Percentiles rank a stretch among this genome's conserved stretches.
phyloP scores from a whole-genome alignment of 2,113 vertebrate species.

The Barbus barbus region DNA sequence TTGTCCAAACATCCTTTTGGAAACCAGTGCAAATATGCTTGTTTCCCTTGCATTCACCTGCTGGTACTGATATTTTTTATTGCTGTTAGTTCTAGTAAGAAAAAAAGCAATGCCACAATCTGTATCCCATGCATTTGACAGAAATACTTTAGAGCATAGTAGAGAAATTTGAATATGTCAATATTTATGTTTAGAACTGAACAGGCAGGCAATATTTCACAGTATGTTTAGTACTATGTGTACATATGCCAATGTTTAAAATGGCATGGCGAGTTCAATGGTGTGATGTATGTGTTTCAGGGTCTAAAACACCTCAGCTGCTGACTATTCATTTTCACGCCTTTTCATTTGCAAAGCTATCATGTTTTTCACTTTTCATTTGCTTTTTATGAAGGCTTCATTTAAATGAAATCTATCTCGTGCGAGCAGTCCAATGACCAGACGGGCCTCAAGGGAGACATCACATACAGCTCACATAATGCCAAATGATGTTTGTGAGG shows the following conservation, averaged over 20 bases:
- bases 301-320: conserved; percentile 18
- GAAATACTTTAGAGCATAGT: conserved; percentile 17
- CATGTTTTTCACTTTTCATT: conserved; percentile 9
- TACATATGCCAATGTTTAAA: background rate
- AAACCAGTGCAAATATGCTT: conserved; percentile 20
- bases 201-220: conserved; percentile 3
- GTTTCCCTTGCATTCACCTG: background rate
- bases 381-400: conserved; percentile 19
- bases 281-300: conserved; percentile 7
- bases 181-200: conserved; percentile 22
- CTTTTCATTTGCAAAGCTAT: conserved; percentile 11
- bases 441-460: conserved; percentile 9
- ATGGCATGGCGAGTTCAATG: background rate
- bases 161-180: conserved; percentile 5
- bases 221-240: background rate
- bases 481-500: conserved; percentile 20
- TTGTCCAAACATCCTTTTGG: background rate
- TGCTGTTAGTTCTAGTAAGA: background rate
- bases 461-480: conserved; percentile 18
- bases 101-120: background rate
- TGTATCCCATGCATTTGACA: background rate
- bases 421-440: conserved; percentile 23
- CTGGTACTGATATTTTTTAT: background rate
- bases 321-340: conserved; percentile 31
- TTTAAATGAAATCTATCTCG: conserved; percentile 23